Evolutionary conservation across 2,797 vertebrate species (phyloP).

Genomic region (Halcyon badia): DNA sequence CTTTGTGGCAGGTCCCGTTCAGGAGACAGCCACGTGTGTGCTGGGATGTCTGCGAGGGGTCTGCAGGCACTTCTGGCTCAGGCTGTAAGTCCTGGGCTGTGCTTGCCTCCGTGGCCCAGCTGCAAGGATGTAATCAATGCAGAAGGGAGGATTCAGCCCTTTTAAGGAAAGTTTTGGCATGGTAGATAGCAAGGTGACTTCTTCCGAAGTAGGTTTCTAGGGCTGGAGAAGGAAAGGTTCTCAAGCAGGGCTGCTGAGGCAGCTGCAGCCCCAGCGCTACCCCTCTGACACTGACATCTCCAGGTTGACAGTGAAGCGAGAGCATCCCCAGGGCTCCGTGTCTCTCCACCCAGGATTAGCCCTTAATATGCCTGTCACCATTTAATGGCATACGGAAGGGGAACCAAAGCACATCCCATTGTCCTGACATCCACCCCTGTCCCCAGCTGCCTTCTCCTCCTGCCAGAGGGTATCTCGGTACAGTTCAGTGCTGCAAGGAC

Average conservation of each 20-base stretch:
- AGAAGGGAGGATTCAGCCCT: background rate
- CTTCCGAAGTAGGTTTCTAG: background rate
- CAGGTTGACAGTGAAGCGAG: rapidly evolving
- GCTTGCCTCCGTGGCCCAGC: rapidly evolving
- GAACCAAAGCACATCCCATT: rapidly evolving
- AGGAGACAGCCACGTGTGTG: rapidly evolving
- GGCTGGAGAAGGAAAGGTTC: background rate
- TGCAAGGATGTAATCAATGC: background rate
- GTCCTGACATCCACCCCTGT: background rate
- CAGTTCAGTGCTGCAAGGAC: background rate
- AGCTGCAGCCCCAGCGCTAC: background rate
- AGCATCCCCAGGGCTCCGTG: background rate
- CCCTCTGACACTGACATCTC: rapidly evolving
- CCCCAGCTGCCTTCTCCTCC: background rate
- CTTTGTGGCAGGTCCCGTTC: background rate
- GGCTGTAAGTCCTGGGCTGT: rapidly evolving
- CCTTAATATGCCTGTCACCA: background rate
- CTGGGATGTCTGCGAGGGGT: rapidly evolving
- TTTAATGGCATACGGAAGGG: background rate
- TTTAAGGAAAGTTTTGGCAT: rapidly evolving
- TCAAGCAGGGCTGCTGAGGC: rapidly evolving
- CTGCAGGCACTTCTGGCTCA: background rate
- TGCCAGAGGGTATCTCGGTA: rapidly evolving
- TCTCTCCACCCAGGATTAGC: background rate
- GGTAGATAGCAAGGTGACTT: background rate